Base-by-base conservation (phyloP, 2,888 invertebrate genomes). In the Xanthia icteritia region DNA sequence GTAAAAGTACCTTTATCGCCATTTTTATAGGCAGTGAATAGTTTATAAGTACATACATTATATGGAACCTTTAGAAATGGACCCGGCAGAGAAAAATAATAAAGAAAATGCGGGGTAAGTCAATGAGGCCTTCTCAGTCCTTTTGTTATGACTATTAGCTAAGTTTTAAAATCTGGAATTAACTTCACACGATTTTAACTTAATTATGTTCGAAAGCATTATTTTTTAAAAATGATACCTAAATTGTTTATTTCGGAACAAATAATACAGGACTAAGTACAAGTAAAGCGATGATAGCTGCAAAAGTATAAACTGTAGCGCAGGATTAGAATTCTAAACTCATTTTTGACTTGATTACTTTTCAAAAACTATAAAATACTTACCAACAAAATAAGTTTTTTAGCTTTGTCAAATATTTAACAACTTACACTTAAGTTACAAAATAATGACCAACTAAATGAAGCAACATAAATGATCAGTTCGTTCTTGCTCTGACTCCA, bases 381-480 rank as follows among this genome's bases (percentile, higher is more conserved):
- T 9, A 23, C 51, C 20, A 27, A 27, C 23, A 42, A 42, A 51
- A 45, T 17, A 20, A n/a, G 15, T 9, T 45, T 45, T 45, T 45
- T 45, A 15, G 15, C 13, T 0, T 15, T 15, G 0, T 45, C 3
- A 15, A 45, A 15, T 45, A 15, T 45, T 15, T 15, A 15, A 45
- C 20, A 20, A 20, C 2, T 36, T 56, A 70, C 72, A 69, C 69
- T 80, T 63, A 42, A 65, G 58, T 65, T 73, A 39, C 36, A 73
- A 81, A 84, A 81, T 85, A 85, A 83, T 75, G 70, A 74, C 72
- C 71, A 77, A 74, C 31, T 83, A 86, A 87, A 87, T 84, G 79
- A 87, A 87, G 84, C 83, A 81, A 80, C 82, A 81, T 77, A 87
- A 87, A 85, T 83, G 87, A 86, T 79, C 76, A 54, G 76, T 73